Conservation (phyloP, 2,113 vertebrate genomes). For the Microtus pennsylvanicus region DNA sequence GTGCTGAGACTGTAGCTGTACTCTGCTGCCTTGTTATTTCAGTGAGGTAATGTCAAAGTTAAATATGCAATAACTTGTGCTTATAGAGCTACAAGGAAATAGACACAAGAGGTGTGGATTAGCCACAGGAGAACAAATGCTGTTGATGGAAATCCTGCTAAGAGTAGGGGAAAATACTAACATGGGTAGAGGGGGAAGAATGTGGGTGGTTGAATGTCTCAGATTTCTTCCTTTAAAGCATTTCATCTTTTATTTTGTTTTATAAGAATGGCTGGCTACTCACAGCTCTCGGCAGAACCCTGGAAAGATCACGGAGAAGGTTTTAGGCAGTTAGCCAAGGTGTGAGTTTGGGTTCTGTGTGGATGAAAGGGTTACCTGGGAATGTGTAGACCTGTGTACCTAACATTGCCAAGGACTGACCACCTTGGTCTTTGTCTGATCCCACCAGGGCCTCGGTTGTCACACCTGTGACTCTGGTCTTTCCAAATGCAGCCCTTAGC, state of each 20-base stretch:
- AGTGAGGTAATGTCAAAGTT: neutral
- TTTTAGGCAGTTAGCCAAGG: too few species aligned
- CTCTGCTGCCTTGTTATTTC: neutral
- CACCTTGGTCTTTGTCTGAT: neutral
- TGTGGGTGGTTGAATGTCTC: neutral
- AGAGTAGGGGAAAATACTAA: neutral
- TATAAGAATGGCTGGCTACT: too few species aligned
- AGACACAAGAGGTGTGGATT: neutral
- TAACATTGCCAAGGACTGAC: neutral
- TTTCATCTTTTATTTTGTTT: too few species aligned
- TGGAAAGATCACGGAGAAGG: too few species aligned
- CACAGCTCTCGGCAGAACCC: too few species aligned
- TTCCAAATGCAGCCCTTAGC: neutral
- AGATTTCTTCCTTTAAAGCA: too few species aligned
- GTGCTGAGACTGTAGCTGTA: neutral
- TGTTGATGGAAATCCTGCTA: neutral
- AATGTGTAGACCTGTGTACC: neutral
- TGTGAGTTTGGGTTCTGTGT: too few species aligned
- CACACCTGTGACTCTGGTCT: neutral
- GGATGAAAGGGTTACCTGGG: neutral
- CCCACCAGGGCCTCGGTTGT: neutral
- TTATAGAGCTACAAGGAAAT: neutral
- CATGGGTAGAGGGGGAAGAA: rapidly evolving
- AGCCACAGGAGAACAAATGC: neutral
- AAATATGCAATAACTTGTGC: neutral